Conservation (phyloP, 1,140 invertebrate species). For the Venturia canescens region DNA sequence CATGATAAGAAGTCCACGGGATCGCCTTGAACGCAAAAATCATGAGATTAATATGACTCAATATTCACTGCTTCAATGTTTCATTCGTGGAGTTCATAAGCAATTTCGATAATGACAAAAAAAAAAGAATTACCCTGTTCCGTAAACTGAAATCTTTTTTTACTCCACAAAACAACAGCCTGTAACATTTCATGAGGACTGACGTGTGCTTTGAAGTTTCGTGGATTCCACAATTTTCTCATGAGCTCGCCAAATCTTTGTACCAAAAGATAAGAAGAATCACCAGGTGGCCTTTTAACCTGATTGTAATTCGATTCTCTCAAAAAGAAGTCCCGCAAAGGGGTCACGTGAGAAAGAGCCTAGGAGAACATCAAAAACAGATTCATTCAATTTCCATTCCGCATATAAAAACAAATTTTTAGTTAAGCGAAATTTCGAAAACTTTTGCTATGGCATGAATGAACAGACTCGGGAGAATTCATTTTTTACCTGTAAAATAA, state of each 20-base stretch:
- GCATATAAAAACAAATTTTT: neutral
- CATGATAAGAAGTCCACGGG: constrained; percentile 97
- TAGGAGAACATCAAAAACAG: constrained; percentile 69
- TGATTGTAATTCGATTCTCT: constrained; percentile 94
- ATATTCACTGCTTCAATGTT: no score
- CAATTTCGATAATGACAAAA: neutral
- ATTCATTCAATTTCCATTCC: neutral
- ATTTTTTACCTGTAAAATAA: constrained; percentile 96
- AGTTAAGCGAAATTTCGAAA: neutral
- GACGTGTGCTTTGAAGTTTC: constrained; percentile 99
- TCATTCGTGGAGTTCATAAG: no score
- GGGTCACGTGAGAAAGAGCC: constrained; percentile 96
- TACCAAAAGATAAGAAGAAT: constrained; percentile 93
- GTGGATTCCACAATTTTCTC: constrained; percentile 98
- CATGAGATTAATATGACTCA: no score
- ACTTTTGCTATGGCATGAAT: no score
- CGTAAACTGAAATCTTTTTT: constrained; percentile 99
- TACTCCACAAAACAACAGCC: constrained; percentile 98
- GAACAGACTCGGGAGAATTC: no score
- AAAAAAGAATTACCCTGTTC: constrained; percentile 87
- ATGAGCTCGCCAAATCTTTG: constrained; percentile 98
- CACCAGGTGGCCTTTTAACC: constrained; percentile 94
- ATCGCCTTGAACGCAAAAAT: constrained; percentile 83
- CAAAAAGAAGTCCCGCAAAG: constrained; percentile 96
- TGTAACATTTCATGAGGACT: constrained; percentile 99